Evolutionary conservation across 2,888 invertebrate species (phyloP), one percentile per base, ranked within the genome.

Genomic region (Tiliacea citrago): DNA sequence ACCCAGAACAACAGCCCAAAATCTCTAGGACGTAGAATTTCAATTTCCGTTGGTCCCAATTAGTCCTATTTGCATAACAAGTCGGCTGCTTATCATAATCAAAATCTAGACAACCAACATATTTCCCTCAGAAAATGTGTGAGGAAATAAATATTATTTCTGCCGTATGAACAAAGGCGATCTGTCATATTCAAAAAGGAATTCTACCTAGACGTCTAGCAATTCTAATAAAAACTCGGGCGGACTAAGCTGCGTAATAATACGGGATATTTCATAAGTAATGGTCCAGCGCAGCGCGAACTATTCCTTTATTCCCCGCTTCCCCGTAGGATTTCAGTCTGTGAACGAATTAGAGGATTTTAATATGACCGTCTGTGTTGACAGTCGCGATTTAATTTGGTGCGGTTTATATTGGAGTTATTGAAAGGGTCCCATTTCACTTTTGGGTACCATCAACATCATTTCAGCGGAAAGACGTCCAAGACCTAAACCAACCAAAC

Each of bases 161-260:
- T 51, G 68, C 61, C 45, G 53, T 81, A 74, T 73, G 72, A 88
- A 89, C 88, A 87, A 88, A 86, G 82, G 79, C 82, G 84, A 90
- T 92, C 88, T 88, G 88, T 92, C 92, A 91, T 92, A 92, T 91
- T 92, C 89, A 91, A 91, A 92, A 89, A 89, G 89, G 82, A 91
- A 91, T 91, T 89, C 86, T 85, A 88, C 84, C 70, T 79, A 83
- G 81, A 73, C 69, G 75, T 77, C 80, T 80, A 86, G 84, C 77
- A 53, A 85, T 90, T 87, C 88, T 88, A 89, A 90, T 90, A 91
- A 89, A 89, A 91, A 88, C 79, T 78, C 75, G 73, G 71, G 79
- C 76, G 77, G 63, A 74, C 84, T 84, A 86, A 85, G 84, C 88
- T 77, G 77, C 83, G 85, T 85, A 88, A 86, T 86, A 86, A 88